phyloP scores from a whole-genome alignment of 1,140 invertebrate species.

The Zaprionus africanus region DNA sequence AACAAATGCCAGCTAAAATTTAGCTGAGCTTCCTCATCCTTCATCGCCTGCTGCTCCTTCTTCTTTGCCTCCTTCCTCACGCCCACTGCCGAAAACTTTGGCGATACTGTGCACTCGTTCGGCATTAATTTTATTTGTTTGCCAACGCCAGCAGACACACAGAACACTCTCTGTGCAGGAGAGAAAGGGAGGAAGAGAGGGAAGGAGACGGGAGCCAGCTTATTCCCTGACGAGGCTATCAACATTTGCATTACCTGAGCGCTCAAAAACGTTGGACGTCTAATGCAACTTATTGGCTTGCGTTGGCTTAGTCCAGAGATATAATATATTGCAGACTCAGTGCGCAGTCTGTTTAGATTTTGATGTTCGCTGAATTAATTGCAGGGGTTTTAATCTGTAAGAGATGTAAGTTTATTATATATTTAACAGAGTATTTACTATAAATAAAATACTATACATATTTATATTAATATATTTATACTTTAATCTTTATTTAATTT shows the following conservation, averaged over 20 bases:
- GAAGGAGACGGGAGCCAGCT: not conserved
- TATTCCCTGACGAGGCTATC: slow-evolving; percentile 19
- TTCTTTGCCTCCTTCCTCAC: not conserved
- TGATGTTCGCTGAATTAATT: not conserved
- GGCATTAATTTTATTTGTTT: slow-evolving; percentile 63
- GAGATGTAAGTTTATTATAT: no score
- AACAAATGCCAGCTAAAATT: slow-evolving; percentile 53
- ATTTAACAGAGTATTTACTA: no score
- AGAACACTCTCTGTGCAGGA: not conserved
- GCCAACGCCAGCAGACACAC: slow-evolving; percentile 36
- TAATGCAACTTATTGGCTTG: not conserved
- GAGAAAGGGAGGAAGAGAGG: not conserved
- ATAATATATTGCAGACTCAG: slow-evolving; percentile 1
- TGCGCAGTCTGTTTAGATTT: not conserved
- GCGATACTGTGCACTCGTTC: slow-evolving; percentile 38
- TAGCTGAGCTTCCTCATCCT: slow-evolving; percentile 22
- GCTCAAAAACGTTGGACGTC: not conserved
- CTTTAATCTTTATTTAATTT: not conserved
- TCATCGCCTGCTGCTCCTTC: not conserved
- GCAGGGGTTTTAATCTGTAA: not conserved
- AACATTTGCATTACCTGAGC: slow-evolving; percentile 42
- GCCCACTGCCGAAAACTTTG: slow-evolving; percentile 23
- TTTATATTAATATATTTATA: not conserved
- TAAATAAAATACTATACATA: no score
- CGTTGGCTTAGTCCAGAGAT: not conserved